Conservation (phyloP, 2,888 invertebrate species). For the Dasysyrphus tricinctus region DNA sequence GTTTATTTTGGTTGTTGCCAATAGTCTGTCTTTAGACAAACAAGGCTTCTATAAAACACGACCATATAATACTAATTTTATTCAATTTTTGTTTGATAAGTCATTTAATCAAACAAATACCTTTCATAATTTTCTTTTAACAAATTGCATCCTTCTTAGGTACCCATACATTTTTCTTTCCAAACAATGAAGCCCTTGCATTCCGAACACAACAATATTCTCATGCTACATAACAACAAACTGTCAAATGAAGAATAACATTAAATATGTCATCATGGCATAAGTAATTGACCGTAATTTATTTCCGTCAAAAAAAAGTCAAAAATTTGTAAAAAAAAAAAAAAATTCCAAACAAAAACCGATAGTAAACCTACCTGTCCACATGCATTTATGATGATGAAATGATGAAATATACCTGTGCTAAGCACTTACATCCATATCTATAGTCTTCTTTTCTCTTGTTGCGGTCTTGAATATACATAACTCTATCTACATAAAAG, state of each 20-base stretch:
- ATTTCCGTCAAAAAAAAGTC: constrained; percentile 67
- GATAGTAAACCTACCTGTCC: constrained; percentile 40
- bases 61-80: no score
- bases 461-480: constrained; percentile 50
- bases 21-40: no score
- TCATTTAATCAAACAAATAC: not conserved
- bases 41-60: no score
- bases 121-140: not conserved
- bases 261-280: constrained; percentile 74
- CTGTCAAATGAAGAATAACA: constrained; percentile 72
- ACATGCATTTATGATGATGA: constrained; percentile 63
- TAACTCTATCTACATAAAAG: constrained; percentile 21
- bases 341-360: constrained; percentile 45
- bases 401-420: constrained; percentile 74
- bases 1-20: no score
- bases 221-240: constrained; percentile 51
- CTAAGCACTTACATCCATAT: constrained; percentile 51
- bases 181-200: constrained; percentile 27
- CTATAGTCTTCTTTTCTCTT: constrained; percentile 10
- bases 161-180: not conserved
- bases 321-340: constrained; percentile 8
- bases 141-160: constrained; percentile 38
- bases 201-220: constrained; percentile 12
- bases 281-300: constrained; percentile 74
- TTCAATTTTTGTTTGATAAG: not conserved